Conservation (phyloP, 2,888 invertebrate species). For the Andrena bicolor region DNA sequence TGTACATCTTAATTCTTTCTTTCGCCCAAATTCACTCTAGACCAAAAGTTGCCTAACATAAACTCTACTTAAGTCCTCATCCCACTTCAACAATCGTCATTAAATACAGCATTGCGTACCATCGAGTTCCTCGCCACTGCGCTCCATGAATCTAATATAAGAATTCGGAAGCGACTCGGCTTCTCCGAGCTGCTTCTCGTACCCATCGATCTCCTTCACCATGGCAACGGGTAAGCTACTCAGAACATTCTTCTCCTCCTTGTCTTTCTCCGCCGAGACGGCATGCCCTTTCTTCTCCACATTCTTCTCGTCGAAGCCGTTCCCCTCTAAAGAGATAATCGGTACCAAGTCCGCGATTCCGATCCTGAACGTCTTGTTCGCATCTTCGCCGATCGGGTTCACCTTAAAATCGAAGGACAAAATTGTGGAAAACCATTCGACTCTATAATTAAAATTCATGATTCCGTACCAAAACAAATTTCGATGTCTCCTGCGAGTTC, state of each 20-base stretch:
- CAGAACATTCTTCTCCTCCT: conserved; percentile 81
- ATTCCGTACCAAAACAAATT: conserved; percentile 80
- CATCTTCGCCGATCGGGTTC: conserved; percentile 79
- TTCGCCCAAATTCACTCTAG: too few species aligned
- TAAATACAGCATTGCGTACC: conserved; percentile 86
- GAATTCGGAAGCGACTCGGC: conserved; percentile 94
- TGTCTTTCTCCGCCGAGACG: conserved; percentile 79
- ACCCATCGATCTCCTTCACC: conserved; percentile 81
- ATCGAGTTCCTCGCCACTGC: conserved; percentile 96
- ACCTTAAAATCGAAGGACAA: conserved; percentile 67
- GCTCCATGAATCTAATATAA: conserved; percentile 97
- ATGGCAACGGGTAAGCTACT: conserved; percentile 80
- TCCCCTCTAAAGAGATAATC: conserved; percentile 90
- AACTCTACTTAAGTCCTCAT: too few species aligned
- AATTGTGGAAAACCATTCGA: not conserved
- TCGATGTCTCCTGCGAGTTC: conserved; percentile 80
- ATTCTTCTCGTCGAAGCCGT: conserved; percentile 75
- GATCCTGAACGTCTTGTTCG: conserved; percentile 84
- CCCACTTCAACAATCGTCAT: too few species aligned
- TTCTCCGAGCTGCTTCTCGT: conserved; percentile 86
- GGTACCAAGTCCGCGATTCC: conserved; percentile 89
- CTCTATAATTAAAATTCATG: not conserved
- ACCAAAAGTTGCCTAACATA: too few species aligned
- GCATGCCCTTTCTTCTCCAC: conserved; percentile 69
- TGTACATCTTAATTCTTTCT: too few species aligned